A percentile compares a stretch with the other conserved stretches of the same genome.
phyloP scores from a whole-genome alignment of 2,113 vertebrate species.

The Formicarius rufipectus region DNA sequence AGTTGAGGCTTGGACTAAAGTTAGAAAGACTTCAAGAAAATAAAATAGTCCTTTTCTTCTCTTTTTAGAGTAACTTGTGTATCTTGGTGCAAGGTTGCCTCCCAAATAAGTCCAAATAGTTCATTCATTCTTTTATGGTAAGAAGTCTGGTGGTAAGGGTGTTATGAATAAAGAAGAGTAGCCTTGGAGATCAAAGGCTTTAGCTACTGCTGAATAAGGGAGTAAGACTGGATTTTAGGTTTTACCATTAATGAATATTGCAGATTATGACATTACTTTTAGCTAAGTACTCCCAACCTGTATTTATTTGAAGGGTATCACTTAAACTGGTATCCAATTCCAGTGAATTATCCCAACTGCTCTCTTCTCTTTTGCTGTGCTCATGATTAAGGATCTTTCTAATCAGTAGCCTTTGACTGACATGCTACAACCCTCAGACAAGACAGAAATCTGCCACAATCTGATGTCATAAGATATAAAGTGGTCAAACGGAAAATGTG shows the following conservation, averaged over 20 bases:
- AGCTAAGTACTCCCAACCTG: neutral
- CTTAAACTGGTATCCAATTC: neutral
- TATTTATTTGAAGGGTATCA: neutral
- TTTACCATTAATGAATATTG: neutral
- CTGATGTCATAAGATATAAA: neutral
- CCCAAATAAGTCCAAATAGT: neutral
- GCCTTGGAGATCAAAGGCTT: neutral
- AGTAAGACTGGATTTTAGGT: neutral
- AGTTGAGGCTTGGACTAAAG: neutral
- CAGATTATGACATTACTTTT: neutral
- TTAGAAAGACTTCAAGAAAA: neutral
- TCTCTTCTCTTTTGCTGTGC: neutral
- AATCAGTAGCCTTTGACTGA: neutral
- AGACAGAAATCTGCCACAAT: neutral
- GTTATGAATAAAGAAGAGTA: neutral
- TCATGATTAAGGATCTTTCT: neutral
- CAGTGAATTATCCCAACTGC: neutral
- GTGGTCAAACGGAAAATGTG: neutral
- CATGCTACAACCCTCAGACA: neutral
- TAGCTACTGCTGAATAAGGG: neutral
- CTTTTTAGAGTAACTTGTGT: neutral
- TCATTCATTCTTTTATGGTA: neutral
- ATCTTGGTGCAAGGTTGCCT: neutral
- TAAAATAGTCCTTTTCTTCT: neutral
- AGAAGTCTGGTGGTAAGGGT: neutral